Percentiles rank a stretch among this genome's conserved stretches.
These are phyloP conservation scores for Rhamphomyia laevipes DNA, from an alignment of 2,888 invertebrate species.

Conservation along the genomic window DNA sequence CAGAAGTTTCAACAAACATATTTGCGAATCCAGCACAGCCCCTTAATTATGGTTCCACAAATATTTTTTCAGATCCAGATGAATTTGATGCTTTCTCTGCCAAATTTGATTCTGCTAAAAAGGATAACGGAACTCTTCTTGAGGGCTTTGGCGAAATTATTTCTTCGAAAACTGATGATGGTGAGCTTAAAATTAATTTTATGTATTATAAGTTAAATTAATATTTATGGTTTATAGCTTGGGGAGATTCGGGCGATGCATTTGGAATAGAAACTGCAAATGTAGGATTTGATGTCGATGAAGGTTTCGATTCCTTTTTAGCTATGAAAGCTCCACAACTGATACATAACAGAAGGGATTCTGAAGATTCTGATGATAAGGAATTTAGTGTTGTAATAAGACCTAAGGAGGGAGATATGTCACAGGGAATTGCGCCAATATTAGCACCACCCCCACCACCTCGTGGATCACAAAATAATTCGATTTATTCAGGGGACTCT, in stretches of 20 bases:
- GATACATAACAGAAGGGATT: constrained; percentile 41
- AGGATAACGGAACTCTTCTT: constrained; percentile 32
- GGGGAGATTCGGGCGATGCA: constrained; percentile 30
- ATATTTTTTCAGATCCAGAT: constrained; percentile 41
- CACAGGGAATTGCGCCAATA: constrained; percentile 49
- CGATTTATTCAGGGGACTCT: constrained; percentile 37
- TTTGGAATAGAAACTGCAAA: constrained; percentile 29
- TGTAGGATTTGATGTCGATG: constrained; percentile 52
- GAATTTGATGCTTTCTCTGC: constrained; percentile 82
- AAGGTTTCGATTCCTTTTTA: constrained; percentile 67
- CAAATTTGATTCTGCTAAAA: constrained; percentile 61
- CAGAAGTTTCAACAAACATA: constrained; percentile 17
- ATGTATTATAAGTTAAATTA: neutral
- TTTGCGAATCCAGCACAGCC: constrained; percentile 17
- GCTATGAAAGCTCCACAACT: constrained; percentile 58
- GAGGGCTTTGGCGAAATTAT: constrained; percentile 30
- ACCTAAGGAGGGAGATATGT: constrained; percentile 38
- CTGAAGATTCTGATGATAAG: constrained; percentile 67
- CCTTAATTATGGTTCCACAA: constrained; percentile 12
- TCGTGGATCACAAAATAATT: constrained; percentile 20
- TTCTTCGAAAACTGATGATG: constrained; percentile 14
- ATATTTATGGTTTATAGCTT: constrained; percentile 26
- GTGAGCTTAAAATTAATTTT: neutral
- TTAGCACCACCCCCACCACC: constrained; percentile 57
- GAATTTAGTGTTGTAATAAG: constrained; percentile 70